phyloP scores from a whole-genome alignment of 2,888 invertebrate species.

The Meteorus colon region DNA sequence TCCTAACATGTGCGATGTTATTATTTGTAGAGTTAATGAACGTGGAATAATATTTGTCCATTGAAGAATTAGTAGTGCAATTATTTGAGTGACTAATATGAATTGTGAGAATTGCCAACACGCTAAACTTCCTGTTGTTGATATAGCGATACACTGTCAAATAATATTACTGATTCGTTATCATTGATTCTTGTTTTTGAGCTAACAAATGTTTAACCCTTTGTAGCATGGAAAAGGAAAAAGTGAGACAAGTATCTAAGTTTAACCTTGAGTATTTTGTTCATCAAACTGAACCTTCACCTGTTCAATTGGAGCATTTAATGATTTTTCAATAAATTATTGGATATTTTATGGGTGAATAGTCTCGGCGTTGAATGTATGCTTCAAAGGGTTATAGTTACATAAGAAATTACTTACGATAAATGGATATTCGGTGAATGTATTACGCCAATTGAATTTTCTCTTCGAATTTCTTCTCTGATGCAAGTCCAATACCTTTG shows the following conservation, averaged over 20 bases:
- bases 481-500: conserved; percentile 62
- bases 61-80: conserved; percentile 83
- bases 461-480: conserved; percentile 47
- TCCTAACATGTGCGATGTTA: conserved; percentile 50
- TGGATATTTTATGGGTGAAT: not conserved
- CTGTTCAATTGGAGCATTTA: conserved; percentile 31
- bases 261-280: no score
- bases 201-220: no score
- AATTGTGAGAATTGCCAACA: conserved; percentile 91
- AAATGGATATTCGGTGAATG: conserved; percentile 50
- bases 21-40: conserved; percentile 68
- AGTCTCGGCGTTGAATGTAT: conserved; percentile 5
- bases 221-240: not conserved
- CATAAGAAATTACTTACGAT: conserved; percentile 51
- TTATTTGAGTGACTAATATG: conserved; percentile 84
- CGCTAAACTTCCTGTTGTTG: conserved; percentile 73
- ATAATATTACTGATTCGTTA: no score
- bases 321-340: conserved; percentile 20
- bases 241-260: no score
- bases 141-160: conserved; percentile 60
- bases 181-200: no score
- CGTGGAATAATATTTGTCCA: conserved; percentile 76
- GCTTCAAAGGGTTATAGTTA: not conserved
- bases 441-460: conserved; percentile 54
- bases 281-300: no score